These are phyloP conservation scores for Jaculus jaculus DNA, from an alignment of 2,113 vertebrate species.

Conservation along the genomic window DNA sequence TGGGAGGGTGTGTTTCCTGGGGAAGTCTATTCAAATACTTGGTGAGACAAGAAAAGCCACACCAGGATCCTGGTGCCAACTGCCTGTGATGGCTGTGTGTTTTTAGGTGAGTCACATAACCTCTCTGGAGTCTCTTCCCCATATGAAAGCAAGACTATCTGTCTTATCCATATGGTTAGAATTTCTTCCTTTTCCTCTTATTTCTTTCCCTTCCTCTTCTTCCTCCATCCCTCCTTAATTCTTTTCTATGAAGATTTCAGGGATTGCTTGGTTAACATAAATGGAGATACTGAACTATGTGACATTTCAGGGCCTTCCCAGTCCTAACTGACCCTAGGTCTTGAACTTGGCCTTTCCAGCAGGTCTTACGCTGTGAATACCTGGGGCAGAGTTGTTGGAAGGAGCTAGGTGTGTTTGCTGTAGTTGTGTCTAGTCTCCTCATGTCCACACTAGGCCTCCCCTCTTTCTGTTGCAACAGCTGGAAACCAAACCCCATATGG, in stretches of 20 bases:
- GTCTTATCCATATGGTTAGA: not conserved
- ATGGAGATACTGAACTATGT: not conserved
- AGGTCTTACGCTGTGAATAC: not conserved
- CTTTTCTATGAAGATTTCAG: not conserved
- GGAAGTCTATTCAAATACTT: not conserved
- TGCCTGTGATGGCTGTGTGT: not conserved
- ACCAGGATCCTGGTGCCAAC: not conserved
- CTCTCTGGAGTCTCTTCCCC: not conserved
- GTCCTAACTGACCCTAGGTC: not conserved
- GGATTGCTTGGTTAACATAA: not conserved
- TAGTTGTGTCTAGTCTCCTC: not conserved
- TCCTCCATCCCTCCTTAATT: not conserved
- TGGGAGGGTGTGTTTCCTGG: not conserved
- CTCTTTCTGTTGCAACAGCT: not conserved
- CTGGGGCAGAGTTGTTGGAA: too few relatives aligned
- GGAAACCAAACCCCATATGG: not conserved
- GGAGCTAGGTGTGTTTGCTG: not conserved
- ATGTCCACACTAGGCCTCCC: not conserved
- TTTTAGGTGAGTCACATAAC: not conserved
- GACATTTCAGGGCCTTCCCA: not conserved
- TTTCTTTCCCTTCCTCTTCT: not conserved
- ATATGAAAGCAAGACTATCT: not conserved
- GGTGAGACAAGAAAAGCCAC: not conserved
- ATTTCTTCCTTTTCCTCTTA: not conserved
- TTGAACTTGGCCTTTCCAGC: not conserved